Percentiles rank a stretch among this genome's conserved stretches.
Conservation (phyloP, 1,140 invertebrate genomes). For the Drosophila mayri region DNA sequence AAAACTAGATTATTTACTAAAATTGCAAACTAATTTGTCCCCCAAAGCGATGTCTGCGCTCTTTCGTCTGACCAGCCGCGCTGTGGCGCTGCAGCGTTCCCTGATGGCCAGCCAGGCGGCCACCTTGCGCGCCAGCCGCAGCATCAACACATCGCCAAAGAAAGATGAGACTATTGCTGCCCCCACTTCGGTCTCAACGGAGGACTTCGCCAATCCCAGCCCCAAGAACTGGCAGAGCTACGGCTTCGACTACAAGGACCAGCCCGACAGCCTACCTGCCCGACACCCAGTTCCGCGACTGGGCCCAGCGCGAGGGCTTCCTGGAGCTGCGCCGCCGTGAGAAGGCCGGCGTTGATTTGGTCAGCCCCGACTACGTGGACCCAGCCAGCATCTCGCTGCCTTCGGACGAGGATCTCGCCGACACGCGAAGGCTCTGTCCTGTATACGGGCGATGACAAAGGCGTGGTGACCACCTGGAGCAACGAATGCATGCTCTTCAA, state of each 20-base stretch:
- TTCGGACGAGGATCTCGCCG: too few relatives aligned
- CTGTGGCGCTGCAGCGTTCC: conserved; percentile 69
- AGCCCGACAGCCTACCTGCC: too few relatives aligned
- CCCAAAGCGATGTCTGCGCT: conserved; percentile 76
- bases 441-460: conserved; percentile 83
- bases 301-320: too few relatives aligned
- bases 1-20: conserved; percentile 65
- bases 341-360: too few relatives aligned
- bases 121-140: conserved; percentile 50
- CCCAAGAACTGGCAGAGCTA: conserved; percentile 93
- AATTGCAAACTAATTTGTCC: conserved; percentile 45
- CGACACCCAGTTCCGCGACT: too few relatives aligned
- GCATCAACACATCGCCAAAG: conserved; percentile 84
- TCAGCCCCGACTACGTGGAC: too few relatives aligned
- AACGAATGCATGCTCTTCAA: conserved; percentile 82
- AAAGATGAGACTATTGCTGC: conserved; percentile 77
- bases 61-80: conserved; percentile 74
- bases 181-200: conserved; percentile 67
- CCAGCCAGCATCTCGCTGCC: too few relatives aligned
- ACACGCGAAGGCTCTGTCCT: conserved; percentile 68
- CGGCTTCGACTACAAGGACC: conserved; percentile 92
- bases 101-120: conserved; percentile 56
- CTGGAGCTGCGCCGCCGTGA: too few relatives aligned
- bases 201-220: conserved; percentile 83
- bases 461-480: conserved; percentile 79